Base-by-base conservation (phyloP, 2,113 vertebrate species). In the Macrotis lagotis region DNA sequence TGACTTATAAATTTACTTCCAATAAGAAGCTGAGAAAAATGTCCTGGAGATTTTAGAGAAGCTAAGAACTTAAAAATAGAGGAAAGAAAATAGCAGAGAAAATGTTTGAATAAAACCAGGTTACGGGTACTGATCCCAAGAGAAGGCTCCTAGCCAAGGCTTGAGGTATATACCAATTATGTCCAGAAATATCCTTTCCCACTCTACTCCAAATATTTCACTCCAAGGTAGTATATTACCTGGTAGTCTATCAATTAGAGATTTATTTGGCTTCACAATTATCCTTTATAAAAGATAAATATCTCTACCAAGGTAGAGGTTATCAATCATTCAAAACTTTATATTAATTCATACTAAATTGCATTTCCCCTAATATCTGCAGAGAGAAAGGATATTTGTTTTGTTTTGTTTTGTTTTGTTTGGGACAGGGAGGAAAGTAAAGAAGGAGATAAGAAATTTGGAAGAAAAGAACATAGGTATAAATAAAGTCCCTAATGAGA, bases 221-320 rank as follows among this genome's bases (percentile, higher is more conserved):
- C 66, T 83, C 7, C 66, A 83, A 83, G 16, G 19, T 44, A 51
- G 28, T 10, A 74, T 93, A 50, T 89, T 48, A 93, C 14, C 48
- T 94, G 6, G 93, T 91, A 52, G 51, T 6, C 2, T 2, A 51
- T 59, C 74, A 51, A 11, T 91, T 95, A 37, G 12, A 96, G 94
- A 97, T 59, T 93, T 11, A 88, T 66, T 97, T 90, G 19, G 90
- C 59, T 3, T 92, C 90, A 44, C 90, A 10, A 92, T 2, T 91
- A 89, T 90, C 48, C 91, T 48, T 90, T 50, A 66, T 24, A 51
- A 91, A 92, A 92, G 66, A 31, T 2, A 91, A 94, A 55, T 90
- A 8, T 31, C 25, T 89, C 24, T 94, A n/a, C 7, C 19, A 89
- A 90, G 11, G 2, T 92, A 1, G 1, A 3, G 0, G 2, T 92